Percentiles rank a stretch among this genome's conserved stretches.
Conservation (phyloP, 2,888 invertebrate species). For the Netelia inedita region DNA sequence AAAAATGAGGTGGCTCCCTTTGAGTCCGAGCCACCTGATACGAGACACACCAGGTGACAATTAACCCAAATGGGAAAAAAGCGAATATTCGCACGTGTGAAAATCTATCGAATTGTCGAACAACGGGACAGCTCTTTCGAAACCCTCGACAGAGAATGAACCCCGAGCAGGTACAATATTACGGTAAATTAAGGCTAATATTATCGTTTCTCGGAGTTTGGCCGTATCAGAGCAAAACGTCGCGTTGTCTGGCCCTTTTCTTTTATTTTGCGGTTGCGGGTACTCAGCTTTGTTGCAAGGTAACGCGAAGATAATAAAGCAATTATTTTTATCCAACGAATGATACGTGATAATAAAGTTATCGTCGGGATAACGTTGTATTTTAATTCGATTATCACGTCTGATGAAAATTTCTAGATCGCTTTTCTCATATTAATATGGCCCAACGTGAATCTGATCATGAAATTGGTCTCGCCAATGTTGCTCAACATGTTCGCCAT, state of each 20-base stretch:
- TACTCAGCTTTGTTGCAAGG: not conserved
- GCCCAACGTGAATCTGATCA: not conserved
- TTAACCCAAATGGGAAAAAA: no score
- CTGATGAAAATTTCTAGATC: not conserved
- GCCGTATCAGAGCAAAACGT: not conserved
- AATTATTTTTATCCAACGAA: not conserved
- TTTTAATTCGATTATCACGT: no score
- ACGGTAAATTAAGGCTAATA: not conserved
- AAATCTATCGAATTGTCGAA: no score
- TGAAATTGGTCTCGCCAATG: not conserved
- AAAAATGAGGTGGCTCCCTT: no score
- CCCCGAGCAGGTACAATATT: not conserved
- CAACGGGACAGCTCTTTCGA: not conserved
- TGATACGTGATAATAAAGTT: no score
- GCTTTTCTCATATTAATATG: not conserved
- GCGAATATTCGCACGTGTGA: no score
- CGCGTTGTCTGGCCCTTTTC: not conserved
- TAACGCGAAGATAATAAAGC: not conserved
- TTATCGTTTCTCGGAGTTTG: not conserved
- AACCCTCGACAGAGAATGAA: not conserved
- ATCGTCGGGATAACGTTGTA: no score
- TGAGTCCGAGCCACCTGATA: no score
- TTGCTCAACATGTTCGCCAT: not conserved
- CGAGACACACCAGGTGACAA: no score
- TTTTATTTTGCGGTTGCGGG: not conserved